A percentile compares a stretch with the other conserved stretches of the same genome.
These are phyloP conservation scores for Leptopilina myrica DNA, from an alignment of 2,888 invertebrate species.

Conservation along the genomic window DNA sequence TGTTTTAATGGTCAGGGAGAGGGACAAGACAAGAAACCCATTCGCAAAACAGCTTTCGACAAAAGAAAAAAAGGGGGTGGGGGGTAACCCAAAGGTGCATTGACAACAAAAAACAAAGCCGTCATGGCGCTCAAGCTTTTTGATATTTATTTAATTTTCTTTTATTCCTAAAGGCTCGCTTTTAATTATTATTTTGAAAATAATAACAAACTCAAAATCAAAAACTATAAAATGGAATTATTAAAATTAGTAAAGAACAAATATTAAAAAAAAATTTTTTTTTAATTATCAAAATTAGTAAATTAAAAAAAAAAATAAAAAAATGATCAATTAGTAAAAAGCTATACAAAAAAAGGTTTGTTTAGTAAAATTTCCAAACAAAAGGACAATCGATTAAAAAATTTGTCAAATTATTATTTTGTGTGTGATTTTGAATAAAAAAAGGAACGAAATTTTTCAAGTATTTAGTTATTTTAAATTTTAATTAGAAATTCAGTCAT, in stretches of 20 bases:
- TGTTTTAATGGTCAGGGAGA: conserved; percentile 49
- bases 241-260: conserved; percentile 10
- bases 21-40: conserved; percentile 61
- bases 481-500: not conserved
- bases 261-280: too few relatives aligned
- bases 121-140: conserved; percentile 50
- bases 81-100: conserved; percentile 75
- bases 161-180: not conserved
- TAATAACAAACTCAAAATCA: conserved; percentile 14
- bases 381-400: not conserved
- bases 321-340: not conserved
- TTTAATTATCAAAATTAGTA: too few relatives aligned
- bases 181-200: not conserved
- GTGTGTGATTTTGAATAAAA: too few relatives aligned
- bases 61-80: conserved; percentile 50
- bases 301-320: too few relatives aligned
- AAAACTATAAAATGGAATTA: not conserved
- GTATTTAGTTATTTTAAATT: not conserved
- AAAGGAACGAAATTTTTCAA: not conserved
- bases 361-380: conserved; percentile 16
- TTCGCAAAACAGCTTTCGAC: conserved; percentile 58
- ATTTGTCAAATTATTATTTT: too few relatives aligned
- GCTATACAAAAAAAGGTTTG: not conserved
- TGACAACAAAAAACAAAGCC: conserved; percentile 64
- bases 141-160: conserved; percentile 42